Evolutionary conservation across 2,797 vertebrate genomes (phyloP).

Genomic region (Vespertilio murinus): DNA sequence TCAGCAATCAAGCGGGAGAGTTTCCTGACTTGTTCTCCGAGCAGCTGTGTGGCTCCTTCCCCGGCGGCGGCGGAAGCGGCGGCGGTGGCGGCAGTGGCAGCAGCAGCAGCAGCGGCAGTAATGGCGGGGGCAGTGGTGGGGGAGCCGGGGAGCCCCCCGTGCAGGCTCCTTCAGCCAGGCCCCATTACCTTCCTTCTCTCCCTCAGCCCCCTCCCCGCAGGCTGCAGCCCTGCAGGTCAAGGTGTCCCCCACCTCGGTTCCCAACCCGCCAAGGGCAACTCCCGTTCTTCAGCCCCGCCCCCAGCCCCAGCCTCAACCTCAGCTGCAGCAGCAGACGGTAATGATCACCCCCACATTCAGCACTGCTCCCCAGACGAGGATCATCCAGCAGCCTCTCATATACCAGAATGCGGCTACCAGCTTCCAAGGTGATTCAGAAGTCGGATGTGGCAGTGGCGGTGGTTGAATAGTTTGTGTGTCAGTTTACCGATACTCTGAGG

Average conservation of each 20-base stretch:
- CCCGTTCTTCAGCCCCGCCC: constrained; percentile 83
- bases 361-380: constrained; percentile 89
- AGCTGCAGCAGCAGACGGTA: constrained; percentile 93
- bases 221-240: constrained; percentile 82
- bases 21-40: constrained; percentile 96
- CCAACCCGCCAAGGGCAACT: constrained; percentile 76
- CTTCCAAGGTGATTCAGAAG: constrained; percentile 91
- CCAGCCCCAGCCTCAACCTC: constrained; percentile 86
- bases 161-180: constrained; percentile 80
- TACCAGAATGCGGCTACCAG: constrained; percentile 93
- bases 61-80: background rate
- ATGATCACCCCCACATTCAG: constrained; percentile 92
- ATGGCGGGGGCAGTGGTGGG: background rate
- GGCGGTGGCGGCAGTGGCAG: background rate
- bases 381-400: constrained; percentile 96
- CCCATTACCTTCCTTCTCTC: constrained; percentile 74
- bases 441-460: background rate
- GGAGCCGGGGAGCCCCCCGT: constrained; percentile 66
- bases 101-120: background rate
- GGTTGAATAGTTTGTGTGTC: background rate
- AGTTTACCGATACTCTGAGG: background rate
- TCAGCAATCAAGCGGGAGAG: constrained; percentile 96
- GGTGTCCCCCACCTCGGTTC: constrained; percentile 76
- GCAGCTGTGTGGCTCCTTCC: constrained; percentile 86
- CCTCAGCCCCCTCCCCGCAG: constrained; percentile 77